Base-by-base conservation (phyloP, 2,888 invertebrate species). In the Acrocyrtus sp. region DNA sequence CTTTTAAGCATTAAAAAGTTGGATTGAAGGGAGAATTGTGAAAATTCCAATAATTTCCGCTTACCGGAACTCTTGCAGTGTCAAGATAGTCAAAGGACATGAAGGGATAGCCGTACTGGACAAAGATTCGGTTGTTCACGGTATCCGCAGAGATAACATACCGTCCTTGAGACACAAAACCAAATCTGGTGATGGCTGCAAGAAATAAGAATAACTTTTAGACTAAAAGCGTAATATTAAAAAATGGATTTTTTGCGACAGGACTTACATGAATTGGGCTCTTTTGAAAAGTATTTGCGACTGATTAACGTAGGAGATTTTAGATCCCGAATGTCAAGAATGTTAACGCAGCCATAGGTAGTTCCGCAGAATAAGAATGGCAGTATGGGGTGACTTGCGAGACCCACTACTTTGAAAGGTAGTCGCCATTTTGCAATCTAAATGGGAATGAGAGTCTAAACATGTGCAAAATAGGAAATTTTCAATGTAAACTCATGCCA, bases 81-180 rank as follows among this genome's bases (percentile, higher is more conserved):
- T 74, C 80, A 34, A 79, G 53, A 54, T 74, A 79, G 24, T 77
- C 57, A 65, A 79, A 81, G 10, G 78, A 72, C 60, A 77, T 72
- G 19, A 78, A 76, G 4, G 80, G 78, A 43, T 72, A 70, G 43
- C 76, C 78, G 56, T 77, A 79, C 26, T 72, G 76, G 1, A 79
- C 65, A 48, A 74, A 80, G 3, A 81, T 53, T 19, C 70, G 70
- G 34, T 75, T 72, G 21, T 72, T 62, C 0, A 26, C 39, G 0
- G 70, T 39, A 34, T 81, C 81, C 1, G 72, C 81, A 8, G 75
- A 67, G 1, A 80, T 51, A 0, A 79, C 34, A 24, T 77, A 77
- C 48, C 76, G 56, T 45, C 81, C 81, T 26, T 76, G 74, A 15
- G 72, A 69, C 12, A 75, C 70, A 22, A 75, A 79, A 8, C 69